Conservation (phyloP, 2,888 invertebrate genomes). For the Malacosoma neustria region DNA sequence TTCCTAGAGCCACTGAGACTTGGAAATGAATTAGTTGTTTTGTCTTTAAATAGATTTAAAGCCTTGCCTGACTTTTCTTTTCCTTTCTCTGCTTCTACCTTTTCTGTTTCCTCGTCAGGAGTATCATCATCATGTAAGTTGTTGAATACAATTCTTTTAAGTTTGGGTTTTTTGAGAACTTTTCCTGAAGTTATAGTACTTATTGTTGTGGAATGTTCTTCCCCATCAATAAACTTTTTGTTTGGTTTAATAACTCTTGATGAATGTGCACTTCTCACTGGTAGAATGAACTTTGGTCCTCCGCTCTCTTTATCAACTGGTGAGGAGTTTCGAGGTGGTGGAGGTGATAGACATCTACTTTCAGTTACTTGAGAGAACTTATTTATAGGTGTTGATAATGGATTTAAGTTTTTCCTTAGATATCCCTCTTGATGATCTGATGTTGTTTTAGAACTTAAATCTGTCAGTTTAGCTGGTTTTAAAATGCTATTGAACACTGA, state of each 20-base stretch:
- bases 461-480: slow-evolving; percentile 77
- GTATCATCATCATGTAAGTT: slow-evolving; percentile 49
- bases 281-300: slow-evolving; percentile 81
- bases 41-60: slow-evolving; percentile 59
- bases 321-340: slow-evolving; percentile 55
- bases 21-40: slow-evolving; percentile 57
- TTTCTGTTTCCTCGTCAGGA: slow-evolving; percentile 42
- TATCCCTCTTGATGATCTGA: slow-evolving; percentile 65
- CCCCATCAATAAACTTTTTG: slow-evolving; percentile 85
- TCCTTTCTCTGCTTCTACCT: slow-evolving; percentile 38
- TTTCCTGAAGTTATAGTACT: slow-evolving; percentile 44
- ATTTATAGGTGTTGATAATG: slow-evolving; percentile 60
- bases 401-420: slow-evolving; percentile 60
- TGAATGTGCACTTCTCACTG: slow-evolving; percentile 87
- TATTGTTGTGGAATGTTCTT: slow-evolving; percentile 53
- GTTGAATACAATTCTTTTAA: slow-evolving; percentile 62
- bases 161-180: slow-evolving; percentile 65
- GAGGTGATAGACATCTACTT: slow-evolving; percentile 60
- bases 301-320: slow-evolving; percentile 50
- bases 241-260: slow-evolving; percentile 92
- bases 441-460: slow-evolving; percentile 75
- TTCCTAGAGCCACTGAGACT: slow-evolving; percentile 36
- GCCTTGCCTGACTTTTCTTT: slow-evolving; percentile 45
- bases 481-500: slow-evolving; percentile 75
- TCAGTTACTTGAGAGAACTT: slow-evolving; percentile 65